Percentiles rank a stretch among this genome's conserved stretches.
Conservation (phyloP, 2,797 vertebrate species). For the Sternarchorhynchus goeldii region DNA sequence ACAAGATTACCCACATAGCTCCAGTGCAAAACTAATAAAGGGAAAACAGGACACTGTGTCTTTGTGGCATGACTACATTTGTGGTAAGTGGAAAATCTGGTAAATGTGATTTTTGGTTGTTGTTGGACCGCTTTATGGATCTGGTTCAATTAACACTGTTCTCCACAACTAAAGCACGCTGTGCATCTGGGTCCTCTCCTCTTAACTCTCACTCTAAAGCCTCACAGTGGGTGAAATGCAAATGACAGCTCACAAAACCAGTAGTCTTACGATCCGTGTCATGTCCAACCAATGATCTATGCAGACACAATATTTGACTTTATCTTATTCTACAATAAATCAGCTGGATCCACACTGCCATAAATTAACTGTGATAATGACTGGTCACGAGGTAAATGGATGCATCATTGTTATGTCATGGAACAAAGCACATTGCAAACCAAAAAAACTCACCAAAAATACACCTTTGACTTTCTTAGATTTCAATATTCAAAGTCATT, state of each 20-base stretch:
- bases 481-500: conserved; percentile 24
- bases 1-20: no score
- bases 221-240: not conserved
- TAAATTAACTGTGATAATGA: not conserved
- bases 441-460: not conserved
- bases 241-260: not conserved
- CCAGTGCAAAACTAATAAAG: no score
- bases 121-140: no score
- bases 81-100: no score
- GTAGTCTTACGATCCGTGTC: not conserved
- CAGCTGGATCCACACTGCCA: not conserved
- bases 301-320: not conserved
- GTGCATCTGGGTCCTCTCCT: no score
- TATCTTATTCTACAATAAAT: not conserved
- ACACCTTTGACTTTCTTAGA: conserved; percentile 19
- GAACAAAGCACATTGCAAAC: not conserved
- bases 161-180: no score
- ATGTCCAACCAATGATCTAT: not conserved
- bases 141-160: no score
- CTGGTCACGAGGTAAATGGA: not conserved
- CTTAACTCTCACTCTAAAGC: not conserved
- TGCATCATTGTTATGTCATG: not conserved
- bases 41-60: no score
- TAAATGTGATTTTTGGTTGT: no score
- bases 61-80: no score